Evolutionary conservation across 2,888 invertebrate genomes (phyloP).

Genomic region (Pinctada fucata): DNA sequence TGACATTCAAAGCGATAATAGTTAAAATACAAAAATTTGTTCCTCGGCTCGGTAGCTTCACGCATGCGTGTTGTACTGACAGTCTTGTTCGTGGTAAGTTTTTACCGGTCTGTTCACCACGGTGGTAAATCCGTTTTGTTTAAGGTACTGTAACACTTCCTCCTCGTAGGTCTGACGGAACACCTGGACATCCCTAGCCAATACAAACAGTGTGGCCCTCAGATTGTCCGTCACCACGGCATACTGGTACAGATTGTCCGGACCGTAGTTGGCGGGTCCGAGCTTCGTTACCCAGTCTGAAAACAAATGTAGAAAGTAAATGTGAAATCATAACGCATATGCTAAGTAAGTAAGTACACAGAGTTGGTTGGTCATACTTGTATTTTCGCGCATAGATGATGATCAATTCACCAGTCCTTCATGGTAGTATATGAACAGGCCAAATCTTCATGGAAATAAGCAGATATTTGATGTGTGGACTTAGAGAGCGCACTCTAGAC

Average conservation of each 20-base stretch:
- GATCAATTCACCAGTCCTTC: too few relatives aligned
- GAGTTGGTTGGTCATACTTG: too few relatives aligned
- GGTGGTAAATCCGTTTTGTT: constrained; percentile 49
- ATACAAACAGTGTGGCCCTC: constrained; percentile 57
- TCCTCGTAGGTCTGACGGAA: constrained; percentile 46
- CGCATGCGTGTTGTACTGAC: constrained; percentile 44
- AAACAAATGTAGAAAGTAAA: constrained; percentile 6
- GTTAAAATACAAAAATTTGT: too few relatives aligned
- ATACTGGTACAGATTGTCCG: constrained; percentile 54
- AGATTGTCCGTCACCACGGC: constrained; percentile 58
- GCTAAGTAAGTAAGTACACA: too few relatives aligned
- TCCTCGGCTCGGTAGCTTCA: too few relatives aligned
- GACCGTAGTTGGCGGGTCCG: constrained; percentile 53
- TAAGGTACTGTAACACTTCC: constrained; percentile 48
- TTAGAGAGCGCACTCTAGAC: too few relatives aligned
- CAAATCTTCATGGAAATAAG: too few relatives aligned
- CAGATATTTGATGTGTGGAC: too few relatives aligned
- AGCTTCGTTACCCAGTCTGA: constrained; percentile 61
- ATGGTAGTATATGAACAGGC: too few relatives aligned
- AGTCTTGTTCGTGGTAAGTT: constrained; percentile 57
- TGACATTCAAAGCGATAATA: too few relatives aligned
- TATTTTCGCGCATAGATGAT: too few relatives aligned
- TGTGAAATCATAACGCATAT: too few relatives aligned
- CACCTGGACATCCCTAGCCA: constrained; percentile 52
- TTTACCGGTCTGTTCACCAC: constrained; percentile 51